Base-by-base conservation (phyloP, 1,140 invertebrate genomes). In the Drosophila virilis region DNA sequence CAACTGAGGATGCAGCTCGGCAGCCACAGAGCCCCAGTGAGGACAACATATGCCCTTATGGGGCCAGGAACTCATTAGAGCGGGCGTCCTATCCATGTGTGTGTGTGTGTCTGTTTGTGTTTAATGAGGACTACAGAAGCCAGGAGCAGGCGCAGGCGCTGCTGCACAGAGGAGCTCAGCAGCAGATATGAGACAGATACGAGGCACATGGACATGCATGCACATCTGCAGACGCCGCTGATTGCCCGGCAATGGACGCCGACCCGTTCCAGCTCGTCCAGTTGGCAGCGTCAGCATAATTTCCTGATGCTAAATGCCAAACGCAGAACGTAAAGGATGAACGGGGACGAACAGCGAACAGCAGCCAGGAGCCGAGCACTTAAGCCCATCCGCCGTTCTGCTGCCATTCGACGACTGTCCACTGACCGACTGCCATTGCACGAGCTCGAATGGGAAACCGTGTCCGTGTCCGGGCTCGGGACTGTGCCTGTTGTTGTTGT, bases 251-350 rank as follows among this genome's bases (percentile, higher is more conserved):
- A 46, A 51, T 52, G 51, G 50, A 37, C 28, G 51, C 61, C 68
- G 35, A 55, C 60, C 74, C 60, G 35, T 13, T 42, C 72, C 12
- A 9, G 32, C 51, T 50, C 61, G 70, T 48, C 74, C 77, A 82
- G 83, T 90, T 90, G 86, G 90, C 90, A 90, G 70, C 80, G 86
- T 91, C 90, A 91, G 90, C 90, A 91, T 91, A 84, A 91, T 91
- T 90, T 91, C 86, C 90, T 85, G 86, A 90, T 90, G 81, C 75
- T 91, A 90, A 91, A 90, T 90, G 86, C 86, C 90, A 91, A 84
- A 88, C 70, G 80, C 84, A 80, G 80, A 70, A 74, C 78, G 59
- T 10, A 72, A 57, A 42, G 60, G 54, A 52, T 51, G 70, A 78
- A 51, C 48, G 37, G 72, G 54, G 9, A 40, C 57, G 74, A 68